These are phyloP conservation scores for Acomys russatus DNA, from an alignment of 2,797 vertebrate species.

Conservation along the genomic window DNA sequence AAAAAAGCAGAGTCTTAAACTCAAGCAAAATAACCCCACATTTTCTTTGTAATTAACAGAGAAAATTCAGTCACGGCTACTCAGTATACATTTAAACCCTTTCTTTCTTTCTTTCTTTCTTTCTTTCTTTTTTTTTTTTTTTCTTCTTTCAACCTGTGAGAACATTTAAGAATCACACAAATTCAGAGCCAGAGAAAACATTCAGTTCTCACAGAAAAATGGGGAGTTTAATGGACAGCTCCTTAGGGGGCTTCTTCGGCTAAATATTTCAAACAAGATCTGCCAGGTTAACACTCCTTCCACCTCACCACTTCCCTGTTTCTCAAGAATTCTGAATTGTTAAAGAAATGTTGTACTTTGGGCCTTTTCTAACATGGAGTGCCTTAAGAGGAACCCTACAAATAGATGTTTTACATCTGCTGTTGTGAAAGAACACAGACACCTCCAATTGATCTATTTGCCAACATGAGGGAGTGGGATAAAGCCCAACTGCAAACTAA, in stretches of 20 bases:
- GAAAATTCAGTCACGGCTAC: neutral
- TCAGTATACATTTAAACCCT: neutral
- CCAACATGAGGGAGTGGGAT: neutral
- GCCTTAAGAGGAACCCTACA: constrained; percentile 72
- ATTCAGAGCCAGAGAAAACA: constrained; percentile 74
- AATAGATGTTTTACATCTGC: constrained; percentile 70
- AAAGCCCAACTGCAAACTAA: neutral
- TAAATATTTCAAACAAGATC: constrained; percentile 76
- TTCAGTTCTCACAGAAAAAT: constrained; percentile 63
- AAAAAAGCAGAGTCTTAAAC: constrained; percentile 52
- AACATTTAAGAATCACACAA: constrained; percentile 73
- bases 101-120: neutral
- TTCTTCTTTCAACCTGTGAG: constrained; percentile 73
- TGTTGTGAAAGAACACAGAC: constrained; percentile 64
- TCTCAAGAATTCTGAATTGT: constrained; percentile 77
- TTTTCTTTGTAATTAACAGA: constrained; percentile 56
- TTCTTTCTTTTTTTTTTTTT: constrained; percentile 44
- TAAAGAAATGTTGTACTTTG: constrained; percentile 62
- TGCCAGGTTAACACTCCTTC: constrained; percentile 76
- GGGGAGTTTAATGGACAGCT: constrained; percentile 67
- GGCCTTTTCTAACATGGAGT: constrained; percentile 69
- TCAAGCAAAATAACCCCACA: neutral
- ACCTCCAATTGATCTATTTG: constrained; percentile 66
- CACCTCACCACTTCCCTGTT: constrained; percentile 59
- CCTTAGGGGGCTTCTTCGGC: constrained; percentile 70